Evolutionary conservation across 2,113 vertebrate genomes (phyloP), one percentile per base, ranked within the genome.

Genomic region (Australoheros scitulus): DNA sequence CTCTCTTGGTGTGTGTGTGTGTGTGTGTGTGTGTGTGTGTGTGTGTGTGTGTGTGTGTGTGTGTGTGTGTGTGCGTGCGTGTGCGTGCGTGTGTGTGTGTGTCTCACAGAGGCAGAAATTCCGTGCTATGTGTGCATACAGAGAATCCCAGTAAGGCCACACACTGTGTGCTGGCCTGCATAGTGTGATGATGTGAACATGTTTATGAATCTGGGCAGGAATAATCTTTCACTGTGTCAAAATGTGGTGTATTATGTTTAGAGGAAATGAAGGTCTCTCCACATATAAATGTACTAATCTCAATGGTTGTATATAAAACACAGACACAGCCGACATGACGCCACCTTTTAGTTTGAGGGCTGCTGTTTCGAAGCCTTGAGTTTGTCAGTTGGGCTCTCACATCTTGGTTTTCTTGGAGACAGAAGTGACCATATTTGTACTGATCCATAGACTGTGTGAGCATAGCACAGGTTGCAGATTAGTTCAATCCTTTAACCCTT

Each of bases 111-210:
- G 65, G 36, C 29, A 32, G 4, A 61, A 29, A 18, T 64, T 32
- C 50, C 34, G n/a, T n/a, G 34, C 56, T 34, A 17, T 41, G 55
- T 34, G 22, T 29, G 6, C 38, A n/a, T 38, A 18, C 29, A 34
- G 50, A 52, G 60, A 41, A 3, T 13, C 43, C 47, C 61, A 41
- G 22, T 26, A 8, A 61, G 88, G 84, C 85, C 84, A 87, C 84
- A 90, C 87, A 83, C 52, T 34, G 60, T 2, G 58, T 0, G 26
- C 38, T 65, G 80, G 50, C 64, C 83, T 61, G 70, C 89, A 24
- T 50, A n/a, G 5, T 57, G 43, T 3, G 18, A 60, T 38, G 52
- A 61, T 55, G 59, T n/a, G 52, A 72, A 43, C 26, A 11, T 72
- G 74, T 79, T 74, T 43, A 26, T 61, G 64, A 14, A 61, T 24